Conservation (phyloP, 1,140 invertebrate genomes). For the Mycetomoellerius zeteki region DNA sequence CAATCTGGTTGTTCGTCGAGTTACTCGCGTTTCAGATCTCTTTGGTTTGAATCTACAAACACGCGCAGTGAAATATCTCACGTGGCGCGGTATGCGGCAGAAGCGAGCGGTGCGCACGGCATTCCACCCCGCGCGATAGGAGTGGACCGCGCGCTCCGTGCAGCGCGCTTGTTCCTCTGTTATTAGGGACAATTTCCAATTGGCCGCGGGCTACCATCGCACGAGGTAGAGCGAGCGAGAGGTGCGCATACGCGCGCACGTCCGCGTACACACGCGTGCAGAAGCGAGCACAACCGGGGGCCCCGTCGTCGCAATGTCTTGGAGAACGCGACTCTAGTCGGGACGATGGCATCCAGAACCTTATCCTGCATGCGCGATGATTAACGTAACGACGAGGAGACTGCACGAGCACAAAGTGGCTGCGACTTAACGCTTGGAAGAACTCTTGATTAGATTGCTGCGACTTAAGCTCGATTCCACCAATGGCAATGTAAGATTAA, state of each 20-base stretch:
- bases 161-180: slow-evolving; percentile 81
- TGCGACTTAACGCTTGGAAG: not conserved
- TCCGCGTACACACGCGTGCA: slow-evolving; percentile 43
- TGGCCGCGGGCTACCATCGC: slow-evolving; percentile 80
- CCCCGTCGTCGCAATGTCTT: slow-evolving; percentile 20
- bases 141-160: slow-evolving; percentile 77
- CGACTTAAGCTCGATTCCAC: no score
- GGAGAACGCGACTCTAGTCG: slow-evolving; percentile 3
- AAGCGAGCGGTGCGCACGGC: slow-evolving; percentile 62
- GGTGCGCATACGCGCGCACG: slow-evolving; percentile 19
- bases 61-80: slow-evolving; percentile 61
- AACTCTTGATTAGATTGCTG: not conserved
- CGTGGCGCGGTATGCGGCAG: slow-evolving; percentile 70
- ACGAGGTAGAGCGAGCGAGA: slow-evolving; percentile 46
- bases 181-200: slow-evolving; percentile 87
- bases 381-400: not conserved
- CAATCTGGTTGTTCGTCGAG: slow-evolving; percentile 35
- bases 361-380: slow-evolving; percentile 21
- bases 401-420: not conserved
- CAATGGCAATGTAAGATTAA: no score
- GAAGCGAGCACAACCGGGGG: slow-evolving; percentile 49
- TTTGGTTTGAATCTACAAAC: not conserved
- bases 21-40: slow-evolving; percentile 45
- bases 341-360: slow-evolving; percentile 4
- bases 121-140: slow-evolving; percentile 78